Conservation (phyloP, 2,797 vertebrate species). For the Enteromius afrohamiltoni region DNA sequence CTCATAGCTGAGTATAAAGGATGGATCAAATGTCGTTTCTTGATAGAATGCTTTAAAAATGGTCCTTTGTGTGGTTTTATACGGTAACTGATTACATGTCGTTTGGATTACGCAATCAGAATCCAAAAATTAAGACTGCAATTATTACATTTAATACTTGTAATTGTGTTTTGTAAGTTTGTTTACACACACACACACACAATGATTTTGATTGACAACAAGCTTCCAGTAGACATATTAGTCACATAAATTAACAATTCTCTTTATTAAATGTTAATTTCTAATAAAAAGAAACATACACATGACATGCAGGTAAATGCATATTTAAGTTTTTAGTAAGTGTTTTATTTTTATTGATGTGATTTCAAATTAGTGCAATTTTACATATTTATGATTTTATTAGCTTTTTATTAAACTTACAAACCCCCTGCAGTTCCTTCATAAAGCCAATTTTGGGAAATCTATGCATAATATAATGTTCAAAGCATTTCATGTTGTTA, state of each 20-base stretch:
- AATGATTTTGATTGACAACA: neutral
- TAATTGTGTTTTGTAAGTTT: neutral
- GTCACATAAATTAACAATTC: neutral
- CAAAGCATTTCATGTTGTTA: neutral
- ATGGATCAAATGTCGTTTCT: slow-evolving; percentile 8
- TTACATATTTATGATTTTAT: neutral
- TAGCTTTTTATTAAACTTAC: neutral
- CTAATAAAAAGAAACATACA: neutral
- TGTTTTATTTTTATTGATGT: neutral
- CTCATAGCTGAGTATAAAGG: neutral
- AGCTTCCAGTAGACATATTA: neutral
- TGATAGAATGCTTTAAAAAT: slow-evolving; percentile 11
- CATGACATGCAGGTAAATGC: neutral
- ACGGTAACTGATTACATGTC: neutral
- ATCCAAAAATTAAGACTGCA: neutral
- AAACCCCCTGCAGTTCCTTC: no score
- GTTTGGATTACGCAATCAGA: neutral
- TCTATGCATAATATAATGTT: no score
- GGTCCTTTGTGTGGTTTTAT: neutral
- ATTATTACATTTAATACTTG: neutral
- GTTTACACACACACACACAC: neutral
- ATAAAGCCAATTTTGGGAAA: no score
- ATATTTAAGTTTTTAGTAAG: neutral
- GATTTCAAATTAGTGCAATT: neutral
- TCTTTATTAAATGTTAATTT: neutral